Conservation (phyloP, 2,888 invertebrate genomes). For the Sminthurides aquaticus region DNA sequence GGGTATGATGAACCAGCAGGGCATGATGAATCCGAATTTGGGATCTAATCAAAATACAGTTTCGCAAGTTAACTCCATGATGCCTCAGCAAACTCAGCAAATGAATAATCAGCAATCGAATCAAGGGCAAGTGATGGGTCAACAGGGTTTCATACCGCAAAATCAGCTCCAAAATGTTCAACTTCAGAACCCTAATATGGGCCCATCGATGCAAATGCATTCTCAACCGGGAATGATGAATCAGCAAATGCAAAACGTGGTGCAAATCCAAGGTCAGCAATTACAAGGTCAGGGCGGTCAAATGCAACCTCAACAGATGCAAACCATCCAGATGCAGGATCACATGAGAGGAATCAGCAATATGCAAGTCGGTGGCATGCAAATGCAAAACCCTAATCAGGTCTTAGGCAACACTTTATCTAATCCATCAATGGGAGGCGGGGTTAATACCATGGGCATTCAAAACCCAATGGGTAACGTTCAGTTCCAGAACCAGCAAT, state of each 20-base stretch:
- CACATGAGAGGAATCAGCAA: slow-evolving; percentile 16
- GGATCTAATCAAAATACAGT: slow-evolving; percentile 2
- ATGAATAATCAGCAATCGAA: slow-evolving; percentile 47
- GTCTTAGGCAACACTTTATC: neutral
- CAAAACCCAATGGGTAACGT: slow-evolving; percentile 38
- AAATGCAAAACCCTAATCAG: slow-evolving; percentile 23
- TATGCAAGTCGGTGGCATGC: neutral
- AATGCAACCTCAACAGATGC: slow-evolving; percentile 28
- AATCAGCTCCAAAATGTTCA: slow-evolving; percentile 23
- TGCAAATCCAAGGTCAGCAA: slow-evolving; percentile 24
- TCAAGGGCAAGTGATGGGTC: slow-evolving; percentile 25
- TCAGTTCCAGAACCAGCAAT: slow-evolving; percentile 36
- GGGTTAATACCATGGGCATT: neutral
- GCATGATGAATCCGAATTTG: slow-evolving; percentile 18
- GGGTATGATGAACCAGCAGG: slow-evolving; percentile 25
- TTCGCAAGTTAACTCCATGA: neutral
- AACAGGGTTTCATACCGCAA: slow-evolving; percentile 26
- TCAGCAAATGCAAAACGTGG: slow-evolving; percentile 21
- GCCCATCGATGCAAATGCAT: slow-evolving; percentile 22
- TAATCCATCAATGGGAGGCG: neutral
- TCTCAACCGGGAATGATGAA: slow-evolving; percentile 25
- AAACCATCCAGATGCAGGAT: slow-evolving; percentile 13
- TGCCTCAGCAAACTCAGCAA: slow-evolving; percentile 47
- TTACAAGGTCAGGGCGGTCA: slow-evolving; percentile 28
- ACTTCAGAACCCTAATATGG: slow-evolving; percentile 26